phyloP scores from a whole-genome alignment of 2,888 invertebrate genomes.

The Mongoloraphidia duomilia region DNA sequence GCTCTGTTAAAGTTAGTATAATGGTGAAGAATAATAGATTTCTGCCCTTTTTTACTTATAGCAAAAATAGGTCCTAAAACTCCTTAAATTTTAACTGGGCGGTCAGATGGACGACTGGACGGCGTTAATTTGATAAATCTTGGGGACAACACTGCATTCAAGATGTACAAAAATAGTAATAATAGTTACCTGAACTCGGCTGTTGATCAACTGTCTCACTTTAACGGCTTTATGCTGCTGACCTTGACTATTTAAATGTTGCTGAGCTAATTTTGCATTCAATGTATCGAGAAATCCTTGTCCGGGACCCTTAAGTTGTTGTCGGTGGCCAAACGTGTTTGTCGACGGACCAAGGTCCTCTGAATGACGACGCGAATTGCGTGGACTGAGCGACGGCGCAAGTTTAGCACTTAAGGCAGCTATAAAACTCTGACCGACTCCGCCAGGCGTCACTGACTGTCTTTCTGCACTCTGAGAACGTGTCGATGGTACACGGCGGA shows the following conservation, averaged over 20 bases:
- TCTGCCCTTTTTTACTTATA: no score
- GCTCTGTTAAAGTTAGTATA: no score
- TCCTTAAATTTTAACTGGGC: no score
- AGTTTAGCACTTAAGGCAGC: constrained; percentile 58
- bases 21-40: no score
- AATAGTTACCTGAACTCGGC: constrained; percentile 47
- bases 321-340: constrained; percentile 23
- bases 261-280: constrained; percentile 61
- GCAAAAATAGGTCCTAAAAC: no score
- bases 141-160: background rate
- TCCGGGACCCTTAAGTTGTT: constrained; percentile 30
- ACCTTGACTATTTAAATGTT: constrained; percentile 34
- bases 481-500: constrained; percentile 32
- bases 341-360: constrained; percentile 27
- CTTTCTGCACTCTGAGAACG: constrained; percentile 47
- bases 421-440: constrained; percentile 50
- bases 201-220: constrained; percentile 60
- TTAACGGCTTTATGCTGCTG: constrained; percentile 42
- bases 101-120: no score
- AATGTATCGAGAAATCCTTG: constrained; percentile 63
- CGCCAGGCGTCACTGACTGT: constrained; percentile 34
- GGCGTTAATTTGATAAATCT: no score
- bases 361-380: constrained; percentile 35
- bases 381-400: constrained; percentile 44
- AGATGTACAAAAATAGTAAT: background rate